Conservation (phyloP, 1,140 invertebrate genomes). For the Macrotrachela quadricornifera region DNA sequence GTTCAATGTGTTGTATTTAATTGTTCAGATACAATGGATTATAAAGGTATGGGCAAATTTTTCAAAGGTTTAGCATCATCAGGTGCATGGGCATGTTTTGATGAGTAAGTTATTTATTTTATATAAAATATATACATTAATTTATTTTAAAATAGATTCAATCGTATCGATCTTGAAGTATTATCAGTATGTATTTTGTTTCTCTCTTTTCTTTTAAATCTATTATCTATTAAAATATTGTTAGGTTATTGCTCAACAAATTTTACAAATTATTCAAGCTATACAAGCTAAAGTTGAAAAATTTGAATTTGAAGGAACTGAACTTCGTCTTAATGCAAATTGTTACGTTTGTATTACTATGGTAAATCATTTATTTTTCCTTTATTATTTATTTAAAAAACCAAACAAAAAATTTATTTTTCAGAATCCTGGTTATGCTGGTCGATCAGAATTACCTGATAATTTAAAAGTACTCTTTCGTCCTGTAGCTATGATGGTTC, state of each 20-base stretch:
- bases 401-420: conserved; percentile 13
- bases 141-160: conserved; percentile 19
- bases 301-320: conserved; percentile 31
- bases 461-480: conserved; percentile 33
- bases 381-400: too few species aligned
- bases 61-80: conserved; percentile 32
- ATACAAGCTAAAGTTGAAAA: conserved; percentile 22
- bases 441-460: conserved; percentile 31
- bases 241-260: conserved; percentile 31
- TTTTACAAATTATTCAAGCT: conserved; percentile 31
- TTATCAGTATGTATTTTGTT: conserved; percentile 18
- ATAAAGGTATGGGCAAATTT: conserved; percentile 34
- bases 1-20: conserved; percentile 34
- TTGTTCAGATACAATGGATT: conserved; percentile 32
- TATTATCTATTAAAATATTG: not conserved
- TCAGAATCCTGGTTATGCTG: conserved; percentile 30
- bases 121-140: too few species aligned
- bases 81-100: conserved; percentile 33
- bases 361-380: conserved; percentile 15
- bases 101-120: conserved; percentile 14
- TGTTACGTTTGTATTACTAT: conserved; percentile 33
- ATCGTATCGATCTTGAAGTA: conserved; percentile 32
- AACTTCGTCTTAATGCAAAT: conserved; percentile 25
- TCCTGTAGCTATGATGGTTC: conserved; percentile 76
- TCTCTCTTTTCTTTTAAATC: too few species aligned